Evolutionary conservation across 1,140 invertebrate species (phyloP).

Genomic region (Amyelois transitella): DNA sequence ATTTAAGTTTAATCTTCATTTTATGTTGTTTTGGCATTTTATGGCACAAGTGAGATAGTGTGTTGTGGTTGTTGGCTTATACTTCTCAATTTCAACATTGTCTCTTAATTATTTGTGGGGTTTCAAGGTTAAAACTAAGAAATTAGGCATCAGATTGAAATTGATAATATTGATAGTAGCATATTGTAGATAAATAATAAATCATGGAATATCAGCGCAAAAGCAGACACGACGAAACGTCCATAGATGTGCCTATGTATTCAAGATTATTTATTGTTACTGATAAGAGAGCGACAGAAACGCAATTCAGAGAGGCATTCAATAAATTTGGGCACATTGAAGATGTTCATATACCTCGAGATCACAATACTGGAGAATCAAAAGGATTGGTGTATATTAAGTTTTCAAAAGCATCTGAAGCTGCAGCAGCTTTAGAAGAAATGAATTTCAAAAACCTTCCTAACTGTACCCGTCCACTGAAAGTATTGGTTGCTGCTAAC

Average conservation of each 20-base stretch:
- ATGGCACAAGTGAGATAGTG: no score
- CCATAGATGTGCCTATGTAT: slow-evolving; percentile 42
- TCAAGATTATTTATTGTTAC: slow-evolving; percentile 87
- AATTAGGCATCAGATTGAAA: no score
- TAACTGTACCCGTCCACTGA: slow-evolving; percentile 83
- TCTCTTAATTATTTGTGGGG: no score
- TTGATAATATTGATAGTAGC: no score
- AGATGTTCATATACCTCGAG: slow-evolving; percentile 91
- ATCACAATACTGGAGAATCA: slow-evolving; percentile 86
- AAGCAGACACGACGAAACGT: slow-evolving; percentile 26
- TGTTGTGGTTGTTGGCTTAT: no score
- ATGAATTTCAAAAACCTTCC: slow-evolving; percentile 90
- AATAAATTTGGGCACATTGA: slow-evolving; percentile 89
- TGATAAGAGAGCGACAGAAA: slow-evolving; percentile 85
- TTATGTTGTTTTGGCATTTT: no score
- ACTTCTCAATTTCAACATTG: no score
- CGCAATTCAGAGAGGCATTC: slow-evolving; percentile 86
- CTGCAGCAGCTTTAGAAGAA: slow-evolving; percentile 85
- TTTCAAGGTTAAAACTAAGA: no score
- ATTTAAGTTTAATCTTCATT: no score
- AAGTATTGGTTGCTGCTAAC: slow-evolving; percentile 88
- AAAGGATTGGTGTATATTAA: slow-evolving; percentile 90
- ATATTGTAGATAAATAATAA: not conserved
- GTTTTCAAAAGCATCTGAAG: slow-evolving; percentile 89
- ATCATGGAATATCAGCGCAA: slow-evolving; percentile 26